Evolutionary conservation across 2,888 invertebrate species (phyloP), one percentile per base, ranked within the genome.

Genomic region (Synergus itoensis): DNA sequence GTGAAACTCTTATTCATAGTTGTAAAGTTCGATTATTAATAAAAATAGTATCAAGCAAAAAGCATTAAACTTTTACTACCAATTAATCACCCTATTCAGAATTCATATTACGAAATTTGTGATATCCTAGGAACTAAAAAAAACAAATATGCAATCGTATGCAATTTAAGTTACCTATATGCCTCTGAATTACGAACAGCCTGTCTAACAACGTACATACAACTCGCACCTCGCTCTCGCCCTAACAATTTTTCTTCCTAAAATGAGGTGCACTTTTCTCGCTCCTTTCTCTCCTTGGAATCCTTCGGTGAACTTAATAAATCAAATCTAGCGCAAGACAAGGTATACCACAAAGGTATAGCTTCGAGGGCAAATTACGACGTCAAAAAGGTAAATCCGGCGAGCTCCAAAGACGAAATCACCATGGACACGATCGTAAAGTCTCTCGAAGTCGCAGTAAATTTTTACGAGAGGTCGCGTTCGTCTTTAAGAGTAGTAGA

Each of bases 371-470:
- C 18, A 60, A 21, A 60, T 60, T 60, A 60, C 21, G 60, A 73
- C 28, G 28, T 73, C 28, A 36, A 53, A 73, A 73, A 73, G 73
- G 36, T 73, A 73, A 73, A 48, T 73, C 45, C 21, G 48, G 69
- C 16, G 69, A 53, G 28, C 73, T 48, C 53, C 69, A 43, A 21
- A 48, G 21, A 73, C 73, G 36, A 53, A 73, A 73, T 73, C 16
- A 53, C 69, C 36, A 53, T 73, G 53, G 73, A 73, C 73, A 73
- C 8, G 73, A 53, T 48, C 69, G 69, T 69, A 69, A 69, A 69
- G 12, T 60, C 60, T 60, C 60, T 60, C 60, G 21, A 21, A 60
- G 60, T 60, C 60, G 60, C 21, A 18, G 69, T 45, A 69, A 18
- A 53, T 73, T 73, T 53, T 73, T 73, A 73, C 36, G 73, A 53